phyloP scores from a whole-genome alignment of 1,140 invertebrate genomes.

The Bombyx mori region DNA sequence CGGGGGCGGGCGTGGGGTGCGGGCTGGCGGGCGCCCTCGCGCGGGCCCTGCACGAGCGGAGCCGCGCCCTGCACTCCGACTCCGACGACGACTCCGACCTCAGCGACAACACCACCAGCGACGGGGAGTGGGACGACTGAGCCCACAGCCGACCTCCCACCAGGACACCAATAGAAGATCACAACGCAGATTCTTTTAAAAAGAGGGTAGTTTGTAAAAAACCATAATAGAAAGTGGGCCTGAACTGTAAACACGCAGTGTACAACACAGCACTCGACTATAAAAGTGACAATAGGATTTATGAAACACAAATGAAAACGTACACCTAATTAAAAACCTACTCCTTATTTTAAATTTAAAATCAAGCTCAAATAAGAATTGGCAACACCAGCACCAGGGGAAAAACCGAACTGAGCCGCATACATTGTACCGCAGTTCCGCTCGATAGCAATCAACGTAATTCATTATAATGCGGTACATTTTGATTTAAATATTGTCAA shows the following conservation, averaged over 20 bases:
- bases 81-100: slow-evolving; percentile 74
- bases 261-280: too few relatives aligned
- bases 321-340: too few relatives aligned
- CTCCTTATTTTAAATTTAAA: too few relatives aligned
- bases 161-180: background rate
- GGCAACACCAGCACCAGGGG: too few relatives aligned
- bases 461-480: too few relatives aligned
- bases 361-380: too few relatives aligned
- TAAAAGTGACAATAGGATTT: too few relatives aligned
- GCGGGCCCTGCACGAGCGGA: slow-evolving; percentile 81
- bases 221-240: background rate
- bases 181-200: background rate
- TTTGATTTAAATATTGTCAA: too few relatives aligned
- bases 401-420: too few relatives aligned
- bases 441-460: too few relatives aligned
- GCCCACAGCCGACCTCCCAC: background rate
- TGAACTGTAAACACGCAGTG: background rate
- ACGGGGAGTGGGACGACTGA: slow-evolving; percentile 81
- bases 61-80: slow-evolving; percentile 78
- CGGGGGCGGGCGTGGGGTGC: slow-evolving; percentile 48
- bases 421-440: too few relatives aligned
- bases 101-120: slow-evolving; percentile 74
- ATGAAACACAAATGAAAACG: too few relatives aligned
- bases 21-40: slow-evolving; percentile 86
- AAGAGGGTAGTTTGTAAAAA: background rate